Evolutionary conservation across 1,140 invertebrate species (phyloP).

Genomic region (Belonocnema kinseyi): DNA sequence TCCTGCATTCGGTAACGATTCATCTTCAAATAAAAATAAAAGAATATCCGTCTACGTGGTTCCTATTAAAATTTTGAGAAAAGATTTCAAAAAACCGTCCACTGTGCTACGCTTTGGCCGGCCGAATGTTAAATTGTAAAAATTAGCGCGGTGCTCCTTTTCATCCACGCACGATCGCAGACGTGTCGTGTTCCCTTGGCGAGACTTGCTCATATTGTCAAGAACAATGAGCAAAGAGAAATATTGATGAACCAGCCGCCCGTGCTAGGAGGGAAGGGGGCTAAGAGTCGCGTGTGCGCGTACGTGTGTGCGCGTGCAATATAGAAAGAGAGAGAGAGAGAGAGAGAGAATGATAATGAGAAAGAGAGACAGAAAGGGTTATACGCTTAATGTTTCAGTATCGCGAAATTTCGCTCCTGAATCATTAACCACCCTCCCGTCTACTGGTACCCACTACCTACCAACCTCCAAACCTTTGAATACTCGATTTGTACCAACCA

Average conservation of each 20-base stretch:
- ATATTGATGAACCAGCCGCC: slow-evolving; percentile 68
- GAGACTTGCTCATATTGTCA: slow-evolving; percentile 65
- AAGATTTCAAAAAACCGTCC: too few relatives aligned
- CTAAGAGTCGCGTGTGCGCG: slow-evolving; percentile 35
- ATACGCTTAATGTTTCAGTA: slow-evolving; percentile 70
- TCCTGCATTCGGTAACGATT: too few relatives aligned
- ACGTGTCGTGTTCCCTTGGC: slow-evolving; percentile 44
- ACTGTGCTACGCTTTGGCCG: too few relatives aligned
- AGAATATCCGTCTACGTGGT: too few relatives aligned
- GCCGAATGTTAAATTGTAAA: not conserved
- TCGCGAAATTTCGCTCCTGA: slow-evolving; percentile 71
- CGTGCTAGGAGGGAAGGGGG: not conserved
- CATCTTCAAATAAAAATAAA: too few relatives aligned
- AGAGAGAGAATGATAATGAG: slow-evolving; percentile 34
- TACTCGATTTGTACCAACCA: not conserved
- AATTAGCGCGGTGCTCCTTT: slow-evolving; percentile 34
- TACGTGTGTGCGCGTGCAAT: slow-evolving; percentile 43
- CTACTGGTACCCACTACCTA: slow-evolving; percentile 15
- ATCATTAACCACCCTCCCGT: slow-evolving; percentile 66
- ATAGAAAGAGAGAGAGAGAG: slow-evolving; percentile 45
- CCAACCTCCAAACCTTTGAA: not conserved
- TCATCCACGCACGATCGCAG: slow-evolving; percentile 40
- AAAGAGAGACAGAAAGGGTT: slow-evolving; percentile 62
- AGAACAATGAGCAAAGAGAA: slow-evolving; percentile 74
- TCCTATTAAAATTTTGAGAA: too few relatives aligned